Conservation (phyloP, 2,797 vertebrate species). For the Microcaecilia unicolor region DNA sequence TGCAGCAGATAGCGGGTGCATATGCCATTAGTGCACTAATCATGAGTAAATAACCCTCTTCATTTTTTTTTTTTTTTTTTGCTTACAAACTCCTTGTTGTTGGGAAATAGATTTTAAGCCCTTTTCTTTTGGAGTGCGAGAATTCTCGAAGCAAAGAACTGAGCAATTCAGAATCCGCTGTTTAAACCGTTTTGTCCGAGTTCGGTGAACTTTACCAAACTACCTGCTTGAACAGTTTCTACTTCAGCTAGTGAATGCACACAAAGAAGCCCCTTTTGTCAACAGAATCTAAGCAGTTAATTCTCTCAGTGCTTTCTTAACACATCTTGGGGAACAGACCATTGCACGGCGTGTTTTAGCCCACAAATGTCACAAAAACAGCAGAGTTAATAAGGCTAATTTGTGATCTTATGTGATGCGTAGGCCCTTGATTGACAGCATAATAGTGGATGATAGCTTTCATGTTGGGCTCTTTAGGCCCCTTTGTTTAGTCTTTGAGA, state of each 20-base stretch:
- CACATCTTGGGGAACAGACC: neutral
- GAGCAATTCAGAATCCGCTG: constrained; percentile 7
- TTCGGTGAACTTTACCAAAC: constrained; percentile 15
- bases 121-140: neutral
- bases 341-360: constrained; percentile 1
- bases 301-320: constrained; percentile 12
- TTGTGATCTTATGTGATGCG: constrained; percentile 39
- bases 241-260: constrained; percentile 1
- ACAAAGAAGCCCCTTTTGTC: constrained; percentile 11
- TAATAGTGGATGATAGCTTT: constrained; percentile 55
- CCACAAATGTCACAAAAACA: constrained; percentile 15
- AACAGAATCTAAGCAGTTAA: constrained; percentile 15
- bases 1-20: too few species aligned
- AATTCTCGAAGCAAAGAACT: neutral
- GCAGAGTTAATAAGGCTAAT: constrained; percentile 35
- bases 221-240: constrained; percentile 17
- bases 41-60: too few species aligned
- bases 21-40: too few species aligned
- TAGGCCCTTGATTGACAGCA: constrained; percentile 44
- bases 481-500: constrained; percentile 42
- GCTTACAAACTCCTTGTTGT: neutral
- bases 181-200: constrained; percentile 20
- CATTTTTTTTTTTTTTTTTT: too few species aligned
- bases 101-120: neutral
- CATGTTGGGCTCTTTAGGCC: constrained; percentile 45